A percentile compares a stretch with the other conserved stretches of the same genome.
Evolutionary conservation across 2,797 vertebrate genomes (phyloP).

Genomic region (Cercopithecus diana): DNA sequence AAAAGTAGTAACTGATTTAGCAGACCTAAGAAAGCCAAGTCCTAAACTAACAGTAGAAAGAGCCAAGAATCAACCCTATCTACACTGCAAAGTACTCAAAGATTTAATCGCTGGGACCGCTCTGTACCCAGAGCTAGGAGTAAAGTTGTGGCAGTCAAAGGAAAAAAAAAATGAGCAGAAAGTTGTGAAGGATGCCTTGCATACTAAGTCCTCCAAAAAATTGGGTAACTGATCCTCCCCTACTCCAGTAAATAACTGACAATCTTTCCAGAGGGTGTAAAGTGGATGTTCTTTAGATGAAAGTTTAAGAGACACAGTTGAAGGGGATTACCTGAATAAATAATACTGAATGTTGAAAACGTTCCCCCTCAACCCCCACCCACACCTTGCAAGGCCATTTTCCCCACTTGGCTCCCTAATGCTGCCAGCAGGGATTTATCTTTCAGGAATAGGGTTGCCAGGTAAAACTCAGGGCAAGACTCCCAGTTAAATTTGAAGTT

Average conservation of each 20-base stretch:
- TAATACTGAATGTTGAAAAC: not conserved
- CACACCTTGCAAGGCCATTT: not conserved
- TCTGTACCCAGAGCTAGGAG: not conserved
- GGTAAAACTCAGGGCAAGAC: not conserved
- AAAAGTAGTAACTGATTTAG: not conserved
- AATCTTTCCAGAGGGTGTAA: not conserved
- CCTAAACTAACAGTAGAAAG: not conserved
- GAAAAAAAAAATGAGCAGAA: not conserved
- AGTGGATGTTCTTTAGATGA: not conserved
- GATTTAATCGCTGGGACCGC: not conserved
- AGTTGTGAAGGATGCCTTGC: not conserved
- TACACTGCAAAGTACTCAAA: not conserved
- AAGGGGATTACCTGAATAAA: not conserved
- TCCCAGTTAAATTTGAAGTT: not conserved
- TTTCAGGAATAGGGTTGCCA: not conserved
- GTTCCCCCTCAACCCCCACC: not conserved
- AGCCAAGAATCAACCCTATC: not conserved
- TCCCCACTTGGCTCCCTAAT: not conserved
- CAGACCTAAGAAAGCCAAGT: not conserved
- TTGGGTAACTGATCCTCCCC: not conserved
- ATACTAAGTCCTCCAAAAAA: not conserved
- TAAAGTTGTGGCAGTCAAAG: not conserved
- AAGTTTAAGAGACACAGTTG: not conserved
- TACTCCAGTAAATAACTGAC: not conserved
- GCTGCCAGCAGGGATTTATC: not conserved